These are phyloP conservation scores for Styela clava DNA, from an alignment of 23 tunicate species.

Conservation along the genomic window DNA sequence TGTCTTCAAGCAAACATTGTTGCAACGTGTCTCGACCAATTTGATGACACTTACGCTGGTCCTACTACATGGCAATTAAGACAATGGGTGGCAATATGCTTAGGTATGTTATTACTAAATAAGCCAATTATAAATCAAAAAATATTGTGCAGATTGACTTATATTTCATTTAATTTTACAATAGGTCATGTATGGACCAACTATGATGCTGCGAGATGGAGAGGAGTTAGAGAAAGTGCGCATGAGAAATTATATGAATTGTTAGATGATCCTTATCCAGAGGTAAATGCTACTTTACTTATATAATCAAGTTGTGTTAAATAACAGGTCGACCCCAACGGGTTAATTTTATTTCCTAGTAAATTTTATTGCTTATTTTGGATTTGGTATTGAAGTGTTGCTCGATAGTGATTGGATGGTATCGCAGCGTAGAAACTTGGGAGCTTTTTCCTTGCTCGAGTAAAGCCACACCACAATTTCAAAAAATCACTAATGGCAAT, in stretches of 20 bases:
- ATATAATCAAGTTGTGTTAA: background rate
- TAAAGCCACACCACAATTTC: too few relatives aligned
- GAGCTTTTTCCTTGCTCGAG: too few relatives aligned
- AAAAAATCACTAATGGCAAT: too few relatives aligned
- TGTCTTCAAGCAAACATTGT: conserved; percentile 78
- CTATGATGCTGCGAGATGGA: conserved; percentile 85
- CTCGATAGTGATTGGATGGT: too few relatives aligned
- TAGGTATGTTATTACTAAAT: conserved; percentile 36
- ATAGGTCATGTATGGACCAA: conserved; percentile 92
- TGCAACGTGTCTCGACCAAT: conserved; percentile 81
- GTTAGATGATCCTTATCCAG: conserved; percentile 71
- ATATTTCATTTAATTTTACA: too few relatives aligned
- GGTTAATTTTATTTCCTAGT: background rate
- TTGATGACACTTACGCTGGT: conserved; percentile 45
- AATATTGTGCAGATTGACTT: background rate
- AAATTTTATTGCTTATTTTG: too few relatives aligned
- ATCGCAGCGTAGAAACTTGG: too few relatives aligned
- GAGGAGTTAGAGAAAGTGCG: conserved; percentile 77
- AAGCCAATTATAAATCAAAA: too few relatives aligned
- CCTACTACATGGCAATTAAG: conserved; percentile 53
- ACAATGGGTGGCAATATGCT: conserved; percentile 92
- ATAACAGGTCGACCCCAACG: background rate
- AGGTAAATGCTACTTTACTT: conserved; percentile 41
- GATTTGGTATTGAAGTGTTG: too few relatives aligned
- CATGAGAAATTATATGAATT: conserved; percentile 82